Evolutionary conservation across 1,140 invertebrate species (phyloP).

Genomic region (Spodoptera frugiperda): DNA sequence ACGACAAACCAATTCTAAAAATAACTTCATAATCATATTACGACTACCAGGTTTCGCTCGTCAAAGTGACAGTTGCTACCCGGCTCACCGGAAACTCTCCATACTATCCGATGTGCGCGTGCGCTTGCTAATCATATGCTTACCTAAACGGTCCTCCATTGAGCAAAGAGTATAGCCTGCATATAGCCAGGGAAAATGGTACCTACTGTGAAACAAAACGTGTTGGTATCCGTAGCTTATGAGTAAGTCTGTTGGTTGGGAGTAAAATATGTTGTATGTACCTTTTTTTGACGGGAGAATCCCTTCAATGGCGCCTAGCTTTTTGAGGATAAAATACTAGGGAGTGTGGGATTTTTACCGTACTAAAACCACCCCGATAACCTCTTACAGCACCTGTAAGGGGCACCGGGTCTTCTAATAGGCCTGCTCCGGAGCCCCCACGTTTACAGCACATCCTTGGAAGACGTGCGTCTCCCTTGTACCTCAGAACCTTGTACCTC

Average conservation of each 20-base stretch:
- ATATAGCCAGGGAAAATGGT: constrained; percentile 1
- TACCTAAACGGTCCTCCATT: constrained; percentile 12
- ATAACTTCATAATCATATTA: background rate
- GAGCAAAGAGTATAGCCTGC: constrained; percentile 10
- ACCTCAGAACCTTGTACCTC: too few species aligned
- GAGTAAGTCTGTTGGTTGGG: background rate
- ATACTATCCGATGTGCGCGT: constrained; percentile 10
- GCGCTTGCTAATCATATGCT: constrained; percentile 17
- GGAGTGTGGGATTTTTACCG: too few species aligned
- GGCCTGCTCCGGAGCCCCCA: too few species aligned
- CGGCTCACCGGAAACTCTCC: constrained; percentile 17
- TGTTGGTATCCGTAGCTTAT: background rate
- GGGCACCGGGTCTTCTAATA: too few species aligned
- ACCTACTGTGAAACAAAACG: background rate
- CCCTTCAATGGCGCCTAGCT: too few species aligned
- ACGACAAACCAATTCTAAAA: background rate
- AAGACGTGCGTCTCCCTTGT: too few species aligned
- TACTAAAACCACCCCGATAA: too few species aligned
- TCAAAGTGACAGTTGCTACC: constrained; percentile 17
- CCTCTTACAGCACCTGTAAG: too few species aligned
- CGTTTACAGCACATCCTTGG: too few species aligned
- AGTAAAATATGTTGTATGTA: too few species aligned
- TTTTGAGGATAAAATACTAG: too few species aligned
- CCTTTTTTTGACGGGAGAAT: too few species aligned
- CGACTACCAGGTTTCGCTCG: constrained; percentile 10